Conservation (phyloP, 2,888 invertebrate species). For the Antheraea yamamai region DNA sequence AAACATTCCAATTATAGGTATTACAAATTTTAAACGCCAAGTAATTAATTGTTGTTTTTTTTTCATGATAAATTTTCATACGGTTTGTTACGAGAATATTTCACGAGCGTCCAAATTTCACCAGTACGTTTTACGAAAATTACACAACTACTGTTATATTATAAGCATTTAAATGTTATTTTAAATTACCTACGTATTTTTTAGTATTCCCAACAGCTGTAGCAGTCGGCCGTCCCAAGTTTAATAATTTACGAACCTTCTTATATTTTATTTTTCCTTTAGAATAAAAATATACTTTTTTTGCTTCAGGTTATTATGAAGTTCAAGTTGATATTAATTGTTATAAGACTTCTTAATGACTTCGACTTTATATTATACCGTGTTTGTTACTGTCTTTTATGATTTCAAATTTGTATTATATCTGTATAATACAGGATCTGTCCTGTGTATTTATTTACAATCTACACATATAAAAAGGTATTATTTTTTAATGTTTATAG, state of each 20-base stretch:
- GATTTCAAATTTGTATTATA: neutral
- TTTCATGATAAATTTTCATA: neutral
- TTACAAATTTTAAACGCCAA: neutral
- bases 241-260: conserved; percentile 11
- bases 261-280: conserved; percentile 6
- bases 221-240: conserved; percentile 27
- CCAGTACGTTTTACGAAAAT: neutral
- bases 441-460: neutral
- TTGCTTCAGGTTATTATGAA: neutral
- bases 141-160: neutral
- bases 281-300: conserved; percentile 7
- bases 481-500: too few species aligned
- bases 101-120: neutral
- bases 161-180: neutral
- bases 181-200: conserved; percentile 1
- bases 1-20: neutral
- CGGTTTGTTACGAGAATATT: neutral
- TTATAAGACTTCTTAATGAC: conserved; percentile 11
- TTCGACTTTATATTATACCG: conserved; percentile 37
- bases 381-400: conserved; percentile 30
- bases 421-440: neutral
- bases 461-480: too few species aligned
- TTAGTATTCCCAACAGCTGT: conserved; percentile 22
- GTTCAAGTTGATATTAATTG: conserved; percentile 7
- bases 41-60: neutral